Evolutionary conservation across 2,888 invertebrate genomes (phyloP), one percentile per base, ranked within the genome.

Genomic region (Folsomia candida): DNA sequence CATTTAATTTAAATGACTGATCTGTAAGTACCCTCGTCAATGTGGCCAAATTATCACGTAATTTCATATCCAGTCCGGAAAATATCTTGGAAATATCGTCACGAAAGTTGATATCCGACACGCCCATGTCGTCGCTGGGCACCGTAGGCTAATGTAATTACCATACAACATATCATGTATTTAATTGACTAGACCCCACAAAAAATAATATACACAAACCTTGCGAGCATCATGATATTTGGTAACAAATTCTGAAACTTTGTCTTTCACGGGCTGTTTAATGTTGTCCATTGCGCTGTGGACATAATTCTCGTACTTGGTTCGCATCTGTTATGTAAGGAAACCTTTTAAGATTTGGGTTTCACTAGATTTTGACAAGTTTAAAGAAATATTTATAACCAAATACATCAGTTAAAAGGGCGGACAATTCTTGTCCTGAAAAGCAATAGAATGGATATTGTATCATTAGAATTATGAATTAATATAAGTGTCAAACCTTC

Each of bases 1-100:
- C 25, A 27, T 59, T 59, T 27, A 11, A 59, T 26, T 26, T n/a
- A 47, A 14, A 47, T 47, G 47, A 11, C n/a, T n/a, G n/a, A n/a
- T n/a, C n/a, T n/a, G n/a, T n/a, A n/a, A n/a, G 14, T 25, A 62
- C 62, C 37, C 62, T 60, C 14, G 22, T 51, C 22, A 69, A 51
- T 3, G 63, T 29, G 14, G 47, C 29, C 20, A 62, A 20, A 57
- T 54, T 59, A 25, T 69, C 63, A 4, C n/a, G n/a, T 2, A 69
- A 4, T 24, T 69, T 63, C 28, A 69, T 37, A 6, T 69, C 63
- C 25, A 57, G 54, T 18, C 63, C 69, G 0, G 51, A 18, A 63
- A 54, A 29, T 4, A 27, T 60, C 25, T 60, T 51, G 51, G 1
- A 20, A 51, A 60, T n/a, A 24, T 3, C 27, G 3, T 60, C 60